Percentiles rank a stretch among this genome's conserved stretches.
Conservation (phyloP, 2,113 vertebrate genomes). For the Ciconia maguari region DNA sequence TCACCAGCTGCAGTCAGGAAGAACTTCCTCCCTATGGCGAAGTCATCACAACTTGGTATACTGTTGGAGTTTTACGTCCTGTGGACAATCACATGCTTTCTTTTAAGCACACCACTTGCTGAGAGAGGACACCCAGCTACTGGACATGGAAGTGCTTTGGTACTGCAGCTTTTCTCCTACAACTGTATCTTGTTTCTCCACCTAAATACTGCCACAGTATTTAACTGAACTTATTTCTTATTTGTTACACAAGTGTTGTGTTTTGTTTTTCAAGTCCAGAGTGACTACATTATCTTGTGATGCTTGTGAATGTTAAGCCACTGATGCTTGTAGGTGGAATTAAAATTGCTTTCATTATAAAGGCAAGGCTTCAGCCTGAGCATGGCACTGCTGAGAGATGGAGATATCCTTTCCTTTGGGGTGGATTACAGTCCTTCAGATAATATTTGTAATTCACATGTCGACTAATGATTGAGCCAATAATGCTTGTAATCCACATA, state of each 20-base stretch:
- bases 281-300: slow-evolving; percentile 59
- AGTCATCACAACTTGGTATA: neutral
- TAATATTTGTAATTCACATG: neutral
- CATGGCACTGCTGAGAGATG: neutral
- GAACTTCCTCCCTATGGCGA: neutral
- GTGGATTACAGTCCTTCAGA: neutral
- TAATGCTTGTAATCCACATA: neutral
- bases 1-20: neutral
- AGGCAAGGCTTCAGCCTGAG: slow-evolving; percentile 21
- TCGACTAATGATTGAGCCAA: neutral
- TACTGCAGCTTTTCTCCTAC: neutral
- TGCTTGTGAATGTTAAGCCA: slow-evolving; percentile 36
- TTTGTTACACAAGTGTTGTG: slow-evolving; percentile 27
- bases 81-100: neutral
- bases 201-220: neutral
- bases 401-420: neutral
- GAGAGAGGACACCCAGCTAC: neutral
- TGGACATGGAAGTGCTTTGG: neutral
- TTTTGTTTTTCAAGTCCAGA: slow-evolving; percentile 29
- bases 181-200: neutral
- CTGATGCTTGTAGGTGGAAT: slow-evolving; percentile 59
- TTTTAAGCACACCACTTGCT: neutral
- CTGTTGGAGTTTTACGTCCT: neutral
- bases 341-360: slow-evolving; percentile 39
- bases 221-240: slow-evolving; percentile 20